Base-by-base conservation (phyloP, 2,797 vertebrate genomes). In the Streptopelia turtur region DNA sequence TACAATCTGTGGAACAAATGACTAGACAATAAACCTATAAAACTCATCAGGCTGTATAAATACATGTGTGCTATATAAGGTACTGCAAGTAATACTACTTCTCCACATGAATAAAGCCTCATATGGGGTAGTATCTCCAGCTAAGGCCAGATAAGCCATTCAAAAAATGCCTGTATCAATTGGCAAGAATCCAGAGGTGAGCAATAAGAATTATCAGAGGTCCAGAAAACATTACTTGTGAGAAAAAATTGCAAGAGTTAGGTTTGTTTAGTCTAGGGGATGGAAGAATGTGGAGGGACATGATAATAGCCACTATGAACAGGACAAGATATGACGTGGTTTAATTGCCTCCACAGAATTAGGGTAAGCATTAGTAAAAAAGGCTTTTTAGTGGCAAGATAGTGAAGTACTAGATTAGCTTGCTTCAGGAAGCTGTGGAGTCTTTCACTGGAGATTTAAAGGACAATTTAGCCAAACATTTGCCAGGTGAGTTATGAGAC, bases 221-320 rank as follows among this genome's bases (percentile, higher is more conserved):
- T 80, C n/a, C 64, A 70, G 56, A 91, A 91, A 77, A 41, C 52
- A 25, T 2, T 11, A 7, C 35, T 68, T 27, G 33, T 45, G 79
- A 89, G 84, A 85, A 80, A 91, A 83, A 76, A 28, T 49, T 0
- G 1, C 77, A 84, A 43, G 60, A 85, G 23, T 15, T 80, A 21
- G 31, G 30, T 92, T 96, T 96, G 93, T 96, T 96, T 95, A 95
- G 95, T 96, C 94, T 96, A 45, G 52, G 64, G n/a, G 85, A 74
- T 45, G 64, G 79, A 94, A 87, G 87, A 95, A 95, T 87, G 71
- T 87, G 52, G 71, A 83, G 60, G 85, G 75, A 77, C 60, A 28
- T 45, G 96, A 89, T 93, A 93, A 85, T 49, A 85, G 49, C 71
- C 87, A 93, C 71, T 28, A 70, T 52, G 68, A 92, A 70, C 84